Evolutionary conservation across 30 jellyfish, hydroid and myxozoan species (phyloP).

Genomic region (Morbakka virulenta): DNA sequence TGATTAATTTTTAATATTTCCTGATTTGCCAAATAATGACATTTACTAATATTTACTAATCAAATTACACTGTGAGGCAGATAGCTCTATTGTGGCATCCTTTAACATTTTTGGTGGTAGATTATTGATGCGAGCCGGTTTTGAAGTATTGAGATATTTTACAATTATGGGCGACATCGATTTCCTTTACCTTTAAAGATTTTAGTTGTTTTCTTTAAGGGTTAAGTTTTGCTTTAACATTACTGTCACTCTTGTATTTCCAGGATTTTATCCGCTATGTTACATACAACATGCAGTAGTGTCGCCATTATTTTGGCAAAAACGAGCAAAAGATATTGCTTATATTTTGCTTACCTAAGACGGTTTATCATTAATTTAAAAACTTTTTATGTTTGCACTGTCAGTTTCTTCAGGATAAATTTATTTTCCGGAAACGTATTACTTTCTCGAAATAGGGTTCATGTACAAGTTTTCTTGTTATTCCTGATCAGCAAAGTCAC

Average conservation of each 20-base stretch:
- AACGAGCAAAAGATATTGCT: constrained; percentile 34
- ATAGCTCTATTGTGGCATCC: constrained; percentile 38
- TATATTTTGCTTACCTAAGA: constrained; percentile 2
- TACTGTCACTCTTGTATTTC: constrained; percentile 12
- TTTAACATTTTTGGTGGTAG: constrained; percentile 38
- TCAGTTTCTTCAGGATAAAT: constrained; percentile 21
- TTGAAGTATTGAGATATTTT: constrained; percentile 6
- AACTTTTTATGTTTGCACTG: constrained; percentile 23
- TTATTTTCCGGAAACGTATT: constrained; percentile 9
- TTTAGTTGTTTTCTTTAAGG: constrained; percentile 31
- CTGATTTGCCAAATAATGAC: constrained; percentile 18
- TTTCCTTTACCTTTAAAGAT: constrained; percentile 24
- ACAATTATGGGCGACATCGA: constrained; percentile 20
- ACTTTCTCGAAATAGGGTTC: constrained; percentile 16
- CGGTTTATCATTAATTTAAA: constrained; percentile 12
- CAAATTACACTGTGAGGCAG: constrained; percentile 18
- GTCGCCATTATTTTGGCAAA: constrained; percentile 24
- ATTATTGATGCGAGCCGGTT: constrained; percentile 48
- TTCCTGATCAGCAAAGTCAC: constrained; percentile 28
- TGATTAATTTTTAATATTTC: constrained; percentile 2
- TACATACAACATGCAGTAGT: not conserved
- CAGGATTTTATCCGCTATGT: constrained; percentile 10
- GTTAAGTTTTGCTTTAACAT: constrained; percentile 20
- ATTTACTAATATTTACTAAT: not conserved
- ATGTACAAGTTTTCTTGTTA: constrained; percentile 11